A percentile compares a stretch with the other conserved stretches of the same genome.
phyloP scores from a whole-genome alignment of 2,113 vertebrate genomes.

The Setophaga petechia region DNA sequence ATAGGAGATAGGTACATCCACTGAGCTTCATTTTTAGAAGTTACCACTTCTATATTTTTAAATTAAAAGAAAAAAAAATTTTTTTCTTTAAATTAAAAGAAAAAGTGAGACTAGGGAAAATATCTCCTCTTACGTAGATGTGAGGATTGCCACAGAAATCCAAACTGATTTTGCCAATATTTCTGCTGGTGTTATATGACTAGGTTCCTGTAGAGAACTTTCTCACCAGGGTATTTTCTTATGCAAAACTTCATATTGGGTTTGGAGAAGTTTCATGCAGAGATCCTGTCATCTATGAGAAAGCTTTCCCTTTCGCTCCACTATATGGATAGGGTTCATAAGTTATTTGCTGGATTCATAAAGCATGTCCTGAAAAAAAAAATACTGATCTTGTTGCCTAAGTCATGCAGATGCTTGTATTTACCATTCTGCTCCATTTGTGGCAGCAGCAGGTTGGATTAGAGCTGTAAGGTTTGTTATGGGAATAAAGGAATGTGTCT shows the following conservation, averaged over 20 bases:
- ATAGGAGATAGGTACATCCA: neutral
- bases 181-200: neutral
- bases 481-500: neutral
- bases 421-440: neutral
- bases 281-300: neutral
- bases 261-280: neutral
- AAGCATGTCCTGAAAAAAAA: neutral
- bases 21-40: neutral
- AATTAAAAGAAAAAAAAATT: neutral
- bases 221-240: neutral
- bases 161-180: neutral
- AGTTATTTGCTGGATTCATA: neutral
- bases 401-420: neutral
- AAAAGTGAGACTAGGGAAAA: neutral
- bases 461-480: neutral
- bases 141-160: neutral
- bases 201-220: neutral
- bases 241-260: neutral
- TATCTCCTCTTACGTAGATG: fast-evolving
- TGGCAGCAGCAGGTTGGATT: neutral
- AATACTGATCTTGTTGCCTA: neutral
- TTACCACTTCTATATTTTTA: neutral
- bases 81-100: neutral
- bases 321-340: neutral
- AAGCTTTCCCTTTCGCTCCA: neutral